Base-by-base conservation (phyloP, 2,113 vertebrate genomes). In the zebrafish (Danio rerio) region DNA sequence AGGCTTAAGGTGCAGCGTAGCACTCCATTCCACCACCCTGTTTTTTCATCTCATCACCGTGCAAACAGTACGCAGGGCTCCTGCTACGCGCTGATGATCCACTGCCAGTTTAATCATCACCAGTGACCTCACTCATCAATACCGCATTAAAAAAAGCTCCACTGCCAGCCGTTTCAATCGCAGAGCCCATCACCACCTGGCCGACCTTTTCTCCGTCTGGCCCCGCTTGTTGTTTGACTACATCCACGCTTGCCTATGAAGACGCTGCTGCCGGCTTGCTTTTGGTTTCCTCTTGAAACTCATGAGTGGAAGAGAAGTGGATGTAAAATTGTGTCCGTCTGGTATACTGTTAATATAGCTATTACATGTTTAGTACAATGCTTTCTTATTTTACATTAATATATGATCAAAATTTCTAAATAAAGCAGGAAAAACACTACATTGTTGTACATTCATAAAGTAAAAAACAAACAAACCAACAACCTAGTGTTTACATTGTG, bases 141-240 rank as follows among this genome's bases (percentile, higher is more conserved):
- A 61, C 58, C 84, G 86, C 87, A 93, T 91, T 91, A 92, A 88
- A 91, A 66, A 91, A 93, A 91, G 92, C 88, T 21, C 79, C 78
- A 55, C 78, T 83, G 81, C 87, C 75, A 55, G 21, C 71, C 78
- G 56, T 83, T 81, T 81, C 79, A 81, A 78, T 86, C 52, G 56
- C 43, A 50, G 50, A 74, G 50, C 68, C 81, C 75, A 72, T 85
- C 80, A 42, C 45, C 61, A 58, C 21, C 18, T 31, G 10, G 52
- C 62, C 59, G 61, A 81, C 82, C 78, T 81, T 58, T 52, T 62
- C 76, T 81, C 79, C 42, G 69, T 45, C 70, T 49, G 53, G 62
- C 16, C 62, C 76, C 65, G 42, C 66, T 75, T 75, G 70, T 58
- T 47, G 59, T 78, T 52, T 71, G 66, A 68, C 78, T 68, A 16